Base-by-base conservation (phyloP, 2,113 vertebrate genomes). In the Sander lucioperca region DNA sequence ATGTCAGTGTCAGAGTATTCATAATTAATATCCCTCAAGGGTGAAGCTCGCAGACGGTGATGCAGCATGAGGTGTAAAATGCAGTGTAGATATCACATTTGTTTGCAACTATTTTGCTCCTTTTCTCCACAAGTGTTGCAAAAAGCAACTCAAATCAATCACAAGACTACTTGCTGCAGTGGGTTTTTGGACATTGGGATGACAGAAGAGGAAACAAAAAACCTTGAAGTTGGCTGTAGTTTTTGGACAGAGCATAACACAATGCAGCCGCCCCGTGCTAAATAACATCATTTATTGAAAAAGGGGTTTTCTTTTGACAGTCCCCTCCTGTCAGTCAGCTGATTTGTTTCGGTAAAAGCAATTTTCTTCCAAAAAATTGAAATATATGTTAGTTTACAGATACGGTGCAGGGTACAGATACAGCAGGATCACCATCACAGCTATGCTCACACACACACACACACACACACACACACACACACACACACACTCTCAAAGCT, bases 301-400 rank as follows among this genome's bases (percentile, higher is more conserved):
- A 77, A 21, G 36, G 7, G 21, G 21, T 58, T 82, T 72, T 36
- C 11, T 67, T 61, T 54, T 68, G 82, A 84, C 82, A 82, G 61
- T 69, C 48, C 6, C 53, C 11, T 57, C 68, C 69, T 66, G 57
- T 87, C 83, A 77, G 71, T 12, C 15, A 43, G 27, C 21, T 75
- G 85, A 86, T 89, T 90, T 89, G 82, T 88, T 88, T 85, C 69
- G 16, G 71, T 51, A 48, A 80, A 93, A 86, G 77, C 80, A 88
- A 85, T 89, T 87, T 84, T 53, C 63, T 61, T 56, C 64, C 30
- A 51, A 30, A 39, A 23, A 64, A 83, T 78, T 64, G 0, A 33
- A 6, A 0, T 6, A 50, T 47, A 83, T 89, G 78, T 83, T 74
- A 76, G 61, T 75, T 83, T 73, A 48, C 57, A 82, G 83, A 81